phyloP scores from a whole-genome alignment of 2,113 vertebrate species.

The Toxotes chatareus region DNA sequence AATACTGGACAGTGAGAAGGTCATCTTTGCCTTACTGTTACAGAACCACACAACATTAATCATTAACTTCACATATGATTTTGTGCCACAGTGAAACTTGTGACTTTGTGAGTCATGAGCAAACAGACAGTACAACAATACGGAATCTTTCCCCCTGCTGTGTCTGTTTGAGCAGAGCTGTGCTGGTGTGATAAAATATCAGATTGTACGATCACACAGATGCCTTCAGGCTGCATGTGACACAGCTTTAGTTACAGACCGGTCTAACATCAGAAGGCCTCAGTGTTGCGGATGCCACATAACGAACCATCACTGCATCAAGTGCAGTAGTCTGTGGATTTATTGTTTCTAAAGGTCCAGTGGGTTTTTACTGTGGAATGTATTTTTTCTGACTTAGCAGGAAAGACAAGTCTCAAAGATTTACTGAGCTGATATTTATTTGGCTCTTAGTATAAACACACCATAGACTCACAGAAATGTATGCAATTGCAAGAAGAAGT shows the following conservation, averaged over 20 bases:
- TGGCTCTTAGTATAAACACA: background rate
- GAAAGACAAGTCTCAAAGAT: background rate
- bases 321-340: too few species aligned
- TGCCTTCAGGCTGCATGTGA: too few species aligned
- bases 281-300: background rate
- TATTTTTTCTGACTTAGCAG: background rate
- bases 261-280: background rate
- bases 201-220: too few species aligned
- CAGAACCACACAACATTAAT: slow-evolving; percentile 41
- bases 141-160: background rate
- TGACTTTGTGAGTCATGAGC: slow-evolving; percentile 12
- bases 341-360: background rate
- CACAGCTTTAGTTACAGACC: too few species aligned
- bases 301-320: too few species aligned
- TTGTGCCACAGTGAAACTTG: slow-evolving; percentile 11
- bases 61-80: slow-evolving; percentile 46
- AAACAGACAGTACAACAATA: background rate
- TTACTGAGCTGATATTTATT: background rate
- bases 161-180: slow-evolving; percentile 11
- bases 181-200: background rate
- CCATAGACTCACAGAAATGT: background rate
- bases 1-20: slow-evolving; percentile 43
- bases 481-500: background rate
- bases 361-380: background rate
- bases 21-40: slow-evolving; percentile 37